A percentile compares a stretch with the other conserved stretches of the same genome.
Conservation (phyloP, 1,140 invertebrate genomes). For the Bactericera cockerelli region DNA sequence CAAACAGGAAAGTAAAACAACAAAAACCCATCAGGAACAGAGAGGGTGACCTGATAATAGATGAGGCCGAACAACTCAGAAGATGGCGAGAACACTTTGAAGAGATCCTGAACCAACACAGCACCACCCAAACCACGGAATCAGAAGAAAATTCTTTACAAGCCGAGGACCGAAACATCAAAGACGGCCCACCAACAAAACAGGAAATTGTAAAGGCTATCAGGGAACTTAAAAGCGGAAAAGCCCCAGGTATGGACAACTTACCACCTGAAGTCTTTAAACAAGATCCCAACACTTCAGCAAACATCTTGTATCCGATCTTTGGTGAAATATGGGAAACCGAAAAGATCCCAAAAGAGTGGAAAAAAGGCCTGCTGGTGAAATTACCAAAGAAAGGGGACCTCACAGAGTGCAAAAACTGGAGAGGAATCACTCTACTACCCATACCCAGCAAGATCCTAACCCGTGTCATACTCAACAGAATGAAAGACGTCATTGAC, state of each 20-base stretch:
- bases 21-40: constrained; percentile 8
- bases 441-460: constrained; percentile 12
- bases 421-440: constrained; percentile 15
- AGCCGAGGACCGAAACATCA: not conserved
- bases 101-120: constrained; percentile 2
- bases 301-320: constrained; percentile 3
- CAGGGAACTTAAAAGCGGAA: constrained; percentile 11
- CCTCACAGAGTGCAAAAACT: constrained; percentile 13
- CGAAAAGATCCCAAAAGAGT: constrained; percentile 7
- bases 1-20: constrained; percentile 3
- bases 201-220: constrained; percentile 10
- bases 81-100: constrained; percentile 12
- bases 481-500: constrained; percentile 12
- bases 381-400: constrained; percentile 15
- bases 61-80: constrained; percentile 5
- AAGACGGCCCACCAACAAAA: not conserved
- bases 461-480: constrained; percentile 7
- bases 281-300: not conserved
- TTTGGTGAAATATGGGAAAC: not conserved
- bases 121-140: not conserved
- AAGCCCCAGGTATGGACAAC: constrained; percentile 10
- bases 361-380: constrained; percentile 12
- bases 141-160: constrained; percentile 4
- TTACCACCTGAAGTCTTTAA: not conserved
- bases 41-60: not conserved